These are phyloP conservation scores for Apantesis nais DNA, from an alignment of 2,888 invertebrate species.

Conservation along the genomic window DNA sequence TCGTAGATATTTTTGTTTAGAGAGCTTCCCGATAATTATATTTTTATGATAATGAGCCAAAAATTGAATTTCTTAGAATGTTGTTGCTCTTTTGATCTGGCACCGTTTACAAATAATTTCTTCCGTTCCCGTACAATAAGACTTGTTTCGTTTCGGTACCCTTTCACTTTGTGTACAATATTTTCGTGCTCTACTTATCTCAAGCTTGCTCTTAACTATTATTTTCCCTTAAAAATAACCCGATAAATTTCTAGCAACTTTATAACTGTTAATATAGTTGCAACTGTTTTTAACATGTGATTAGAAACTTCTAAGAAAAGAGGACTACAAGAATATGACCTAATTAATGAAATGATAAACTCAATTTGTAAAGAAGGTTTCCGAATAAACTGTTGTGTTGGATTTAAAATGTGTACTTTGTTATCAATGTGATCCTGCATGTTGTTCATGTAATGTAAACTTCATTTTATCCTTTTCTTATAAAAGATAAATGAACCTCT, in stretches of 20 bases:
- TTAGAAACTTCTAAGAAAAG: background rate
- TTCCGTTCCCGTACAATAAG: conserved; percentile 47
- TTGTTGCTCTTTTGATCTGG: background rate
- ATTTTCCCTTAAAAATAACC: conserved; percentile 21
- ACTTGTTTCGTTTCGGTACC: conserved; percentile 68
- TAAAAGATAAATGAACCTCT: background rate
- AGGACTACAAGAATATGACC: background rate
- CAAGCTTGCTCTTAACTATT: conserved; percentile 55
- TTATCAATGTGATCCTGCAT: background rate
- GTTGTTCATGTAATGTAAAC: background rate
- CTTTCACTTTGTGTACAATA: conserved; percentile 83
- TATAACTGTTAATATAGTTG: background rate
- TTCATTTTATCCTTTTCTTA: background rate
- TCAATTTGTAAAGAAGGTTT: background rate
- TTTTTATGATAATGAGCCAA: conserved; percentile 23
- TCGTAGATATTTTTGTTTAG: conserved; percentile 53
- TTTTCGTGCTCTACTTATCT: conserved; percentile 84
- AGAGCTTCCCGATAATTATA: conserved; percentile 46
- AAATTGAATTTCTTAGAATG: conserved; percentile 22
- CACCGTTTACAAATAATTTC: conserved; percentile 18
- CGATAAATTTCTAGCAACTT: background rate
- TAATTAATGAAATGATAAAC: background rate
- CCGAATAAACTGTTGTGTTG: background rate
- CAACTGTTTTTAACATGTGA: background rate
- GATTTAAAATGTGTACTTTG: background rate